Base-by-base conservation (phyloP, 2,113 vertebrate genomes). In the Mugil cephalus region DNA sequence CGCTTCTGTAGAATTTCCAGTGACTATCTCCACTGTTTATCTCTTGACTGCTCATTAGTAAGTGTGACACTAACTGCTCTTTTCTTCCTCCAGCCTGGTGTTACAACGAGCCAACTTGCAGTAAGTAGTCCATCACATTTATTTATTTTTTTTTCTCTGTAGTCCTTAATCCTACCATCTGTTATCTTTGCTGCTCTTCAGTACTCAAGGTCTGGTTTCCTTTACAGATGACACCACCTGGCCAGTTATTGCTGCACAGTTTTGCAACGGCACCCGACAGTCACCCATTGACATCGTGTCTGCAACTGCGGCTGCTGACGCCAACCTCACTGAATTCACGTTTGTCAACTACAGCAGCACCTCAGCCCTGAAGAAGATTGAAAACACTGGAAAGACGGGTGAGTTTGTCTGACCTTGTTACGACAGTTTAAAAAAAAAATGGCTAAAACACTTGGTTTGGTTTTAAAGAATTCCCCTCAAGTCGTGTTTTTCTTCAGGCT, bases 281-380 rank as follows among this genome's bases (percentile, higher is more conserved):
- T 95, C 94, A 1, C 94, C 94, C 3, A 90, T 95, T 8, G 1
- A 95, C 77, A 95, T 95, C 1, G 14, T 59, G 4, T 58, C 89
- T 0, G 0, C 11, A 1, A 7, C 1, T 0, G 87, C 80, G 4
- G 0, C n/a, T 8, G 0, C 0, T 0, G 45, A 92, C 50, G 0
- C 0, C 10, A 82, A 21, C 0, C 85, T 95, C 50, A 85, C 14
- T 0, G 8, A 11, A 0, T 89, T 95, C 69, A 83, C 0, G 10
- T 93, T 94, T 7, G 1, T 0, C 0, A 82, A 90, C n/a, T 95
- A 52, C 39, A 1, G 8, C 43, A 59, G 12, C 78, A 62, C 0
- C 0, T 4, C 42, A 0, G 17, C 48, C 0, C 12, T 93, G 43
- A 24, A 0, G 0, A 51, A 0, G 0, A 91, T 93, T 0, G 0